phyloP scores from a whole-genome alignment of 2,113 vertebrate genomes.

The Camelus dromedarius region DNA sequence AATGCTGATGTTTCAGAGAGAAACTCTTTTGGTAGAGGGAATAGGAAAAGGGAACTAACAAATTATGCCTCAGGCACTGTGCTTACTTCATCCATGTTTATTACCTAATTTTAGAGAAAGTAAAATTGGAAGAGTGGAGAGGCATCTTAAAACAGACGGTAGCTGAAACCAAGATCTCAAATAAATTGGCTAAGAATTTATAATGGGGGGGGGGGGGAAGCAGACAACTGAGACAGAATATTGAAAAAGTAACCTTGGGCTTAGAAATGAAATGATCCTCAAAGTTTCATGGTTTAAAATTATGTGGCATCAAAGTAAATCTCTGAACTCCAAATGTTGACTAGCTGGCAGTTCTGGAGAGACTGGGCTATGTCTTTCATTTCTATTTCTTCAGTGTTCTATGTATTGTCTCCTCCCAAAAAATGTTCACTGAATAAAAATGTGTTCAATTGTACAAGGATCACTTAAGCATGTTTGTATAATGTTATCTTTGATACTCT shows the following conservation, averaged over 20 bases:
- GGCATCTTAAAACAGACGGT: background rate
- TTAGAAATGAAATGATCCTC: background rate
- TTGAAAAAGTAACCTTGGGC: background rate
- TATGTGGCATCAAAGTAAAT: background rate
- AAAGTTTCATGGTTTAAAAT: background rate
- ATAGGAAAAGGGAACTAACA: background rate
- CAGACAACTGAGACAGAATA: background rate
- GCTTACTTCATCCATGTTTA: background rate
- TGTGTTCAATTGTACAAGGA: background rate
- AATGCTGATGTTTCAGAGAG: background rate
- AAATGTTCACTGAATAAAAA: background rate
- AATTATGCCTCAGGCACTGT: background rate
- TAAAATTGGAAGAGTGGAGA: background rate
- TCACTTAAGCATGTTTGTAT: background rate
- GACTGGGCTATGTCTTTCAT: background rate
- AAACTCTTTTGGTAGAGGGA: background rate
- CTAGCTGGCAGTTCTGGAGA: background rate
- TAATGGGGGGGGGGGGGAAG: accelerated
- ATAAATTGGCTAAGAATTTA: background rate
- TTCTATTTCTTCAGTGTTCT: background rate
- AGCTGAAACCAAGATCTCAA: background rate
- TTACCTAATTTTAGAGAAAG: background rate
- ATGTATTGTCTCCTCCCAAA: background rate
- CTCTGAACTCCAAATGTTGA: background rate
- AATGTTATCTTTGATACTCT: background rate